These are phyloP conservation scores for Leptopilina clavipes DNA, from an alignment of 1,140 invertebrate species.

Conservation along the genomic window DNA sequence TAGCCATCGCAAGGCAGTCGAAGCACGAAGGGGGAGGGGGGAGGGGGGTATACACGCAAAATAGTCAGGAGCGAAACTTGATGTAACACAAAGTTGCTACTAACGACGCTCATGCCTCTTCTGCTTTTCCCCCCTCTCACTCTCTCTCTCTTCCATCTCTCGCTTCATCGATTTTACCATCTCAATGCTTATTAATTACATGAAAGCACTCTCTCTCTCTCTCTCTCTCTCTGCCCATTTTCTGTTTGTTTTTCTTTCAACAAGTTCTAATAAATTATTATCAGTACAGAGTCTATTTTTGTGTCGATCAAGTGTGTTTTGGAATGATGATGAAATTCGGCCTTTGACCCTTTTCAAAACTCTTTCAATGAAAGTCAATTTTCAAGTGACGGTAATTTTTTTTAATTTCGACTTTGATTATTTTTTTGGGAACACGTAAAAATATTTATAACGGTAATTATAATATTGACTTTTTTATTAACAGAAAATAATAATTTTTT, in stretches of 20 bases:
- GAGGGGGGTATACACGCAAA: not conserved
- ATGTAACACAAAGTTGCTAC: slow-evolving; percentile 28
- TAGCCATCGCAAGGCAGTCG: slow-evolving; percentile 36
- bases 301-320: not conserved
- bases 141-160: not conserved
- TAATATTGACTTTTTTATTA: too few relatives aligned
- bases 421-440: too few relatives aligned
- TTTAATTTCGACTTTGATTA: too few relatives aligned
- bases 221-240: too few relatives aligned
- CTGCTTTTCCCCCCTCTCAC: slow-evolving; percentile 25
- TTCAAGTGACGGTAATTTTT: too few relatives aligned
- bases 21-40: too few relatives aligned
- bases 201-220: not conserved
- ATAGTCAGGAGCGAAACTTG: slow-evolving; percentile 22
- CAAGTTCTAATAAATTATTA: not conserved
- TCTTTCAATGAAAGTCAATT: too few relatives aligned
- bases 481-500: too few relatives aligned
- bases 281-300: not conserved
- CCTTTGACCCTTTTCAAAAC: not conserved
- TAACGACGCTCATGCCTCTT: slow-evolving; percentile 30
- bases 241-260: too few relatives aligned
- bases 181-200: slow-evolving; percentile 13
- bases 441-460: too few relatives aligned
- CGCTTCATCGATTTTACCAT: slow-evolving; percentile 25
- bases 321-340: not conserved